Conservation (phyloP, 2,888 invertebrate species). For the Meghimatium bilineatum region DNA sequence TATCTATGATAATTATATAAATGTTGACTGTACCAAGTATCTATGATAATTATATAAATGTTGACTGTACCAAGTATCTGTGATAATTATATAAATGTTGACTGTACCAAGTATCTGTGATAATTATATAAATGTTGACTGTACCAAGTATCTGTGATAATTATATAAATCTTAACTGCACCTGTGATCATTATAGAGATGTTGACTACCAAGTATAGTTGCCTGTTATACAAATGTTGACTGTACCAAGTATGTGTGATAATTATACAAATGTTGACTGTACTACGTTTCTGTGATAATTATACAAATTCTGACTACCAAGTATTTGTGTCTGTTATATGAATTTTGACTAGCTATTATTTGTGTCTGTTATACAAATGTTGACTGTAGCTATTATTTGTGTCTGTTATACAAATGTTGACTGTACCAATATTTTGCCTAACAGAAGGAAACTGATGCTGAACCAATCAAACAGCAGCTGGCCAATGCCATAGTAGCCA, state of each 20-base stretch:
- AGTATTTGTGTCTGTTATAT: not conserved
- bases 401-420: not conserved
- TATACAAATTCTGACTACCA: not conserved
- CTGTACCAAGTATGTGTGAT: not conserved
- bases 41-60: not conserved
- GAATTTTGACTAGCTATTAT: not conserved
- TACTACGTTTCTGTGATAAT: not conserved
- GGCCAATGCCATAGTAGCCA: conserved; percentile 4
- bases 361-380: not conserved
- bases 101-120: not conserved
- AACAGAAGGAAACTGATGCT: not conserved
- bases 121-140: not conserved
- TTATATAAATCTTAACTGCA: not conserved
- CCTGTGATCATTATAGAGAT: no score
- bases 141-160: not conserved
- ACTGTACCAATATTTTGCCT: not conserved
- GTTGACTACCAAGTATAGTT: not conserved
- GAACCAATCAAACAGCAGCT: conserved; percentile 42
- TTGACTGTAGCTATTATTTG: not conserved
- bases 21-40: no score
- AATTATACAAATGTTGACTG: not conserved
- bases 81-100: not conserved
- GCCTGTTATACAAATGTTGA: not conserved
- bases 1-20: not conserved
- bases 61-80: not conserved